These are phyloP conservation scores for Chaetoderma sp. DNA, from an alignment of 2,888 invertebrate genomes.

Conservation along the genomic window DNA sequence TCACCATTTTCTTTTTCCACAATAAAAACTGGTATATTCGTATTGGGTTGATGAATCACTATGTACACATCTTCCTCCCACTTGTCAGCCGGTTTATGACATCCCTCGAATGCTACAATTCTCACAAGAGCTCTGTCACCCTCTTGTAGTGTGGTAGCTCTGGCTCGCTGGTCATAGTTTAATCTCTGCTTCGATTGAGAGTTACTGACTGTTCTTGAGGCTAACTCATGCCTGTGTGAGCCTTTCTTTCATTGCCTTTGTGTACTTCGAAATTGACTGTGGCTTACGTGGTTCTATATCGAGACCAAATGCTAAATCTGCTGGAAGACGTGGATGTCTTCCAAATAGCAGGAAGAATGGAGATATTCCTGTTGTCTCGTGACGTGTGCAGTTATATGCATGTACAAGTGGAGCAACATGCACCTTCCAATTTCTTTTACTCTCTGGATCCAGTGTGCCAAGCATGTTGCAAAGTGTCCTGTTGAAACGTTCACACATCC, in stretches of 20 bases:
- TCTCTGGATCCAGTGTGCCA: conserved; percentile 19
- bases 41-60: conserved; percentile 6
- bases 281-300: neutral
- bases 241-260: neutral
- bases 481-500: conserved; percentile 25
- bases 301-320: conserved; percentile 12
- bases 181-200: neutral
- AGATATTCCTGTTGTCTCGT: conserved; percentile 26
- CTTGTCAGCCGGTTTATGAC: conserved; percentile 26
- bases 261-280: neutral
- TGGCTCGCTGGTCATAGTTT: conserved; percentile 12
- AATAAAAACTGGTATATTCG: conserved; percentile 4
- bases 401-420: conserved; percentile 17
- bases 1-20: conserved; percentile 7
- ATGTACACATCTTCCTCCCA: conserved; percentile 17
- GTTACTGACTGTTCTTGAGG: neutral
- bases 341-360: conserved; percentile 30
- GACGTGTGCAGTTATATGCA: conserved; percentile 26
- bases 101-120: conserved; percentile 21
- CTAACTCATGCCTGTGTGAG: neutral
- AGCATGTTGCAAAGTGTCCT: conserved; percentile 25
- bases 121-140: conserved; percentile 27
- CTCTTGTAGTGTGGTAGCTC: neutral
- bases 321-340: conserved; percentile 9
- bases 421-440: conserved; percentile 25